Percentiles rank a stretch among this genome's conserved stretches.
Evolutionary conservation across 2,888 invertebrate species (phyloP).

Genomic region (Hemistola chrysoprasaria): DNA sequence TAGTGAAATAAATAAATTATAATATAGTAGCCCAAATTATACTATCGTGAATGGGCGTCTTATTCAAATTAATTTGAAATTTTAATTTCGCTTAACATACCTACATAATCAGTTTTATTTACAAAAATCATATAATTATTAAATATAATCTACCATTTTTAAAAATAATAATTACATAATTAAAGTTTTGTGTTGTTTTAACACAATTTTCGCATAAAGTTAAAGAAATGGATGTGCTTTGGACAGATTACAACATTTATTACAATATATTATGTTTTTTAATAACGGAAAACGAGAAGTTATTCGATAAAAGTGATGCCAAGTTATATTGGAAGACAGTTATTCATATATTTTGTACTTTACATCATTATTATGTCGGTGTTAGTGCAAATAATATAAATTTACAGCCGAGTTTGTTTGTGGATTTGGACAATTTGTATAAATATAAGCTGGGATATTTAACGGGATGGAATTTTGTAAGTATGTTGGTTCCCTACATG

Average conservation of each 20-base stretch:
- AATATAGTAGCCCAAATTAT: conserved; percentile 19
- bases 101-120: conserved; percentile 3
- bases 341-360: conserved; percentile 45
- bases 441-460: conserved; percentile 47
- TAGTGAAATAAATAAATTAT: conserved; percentile 10
- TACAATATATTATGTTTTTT: conserved; percentile 66
- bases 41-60: conserved; percentile 9
- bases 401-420: conserved; percentile 30
- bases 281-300: conserved; percentile 68
- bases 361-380: conserved; percentile 49
- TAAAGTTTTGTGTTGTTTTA: not conserved
- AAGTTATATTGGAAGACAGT: conserved; percentile 66
- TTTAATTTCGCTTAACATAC: conserved; percentile 9
- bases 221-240: conserved; percentile 53
- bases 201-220: too few relatives aligned
- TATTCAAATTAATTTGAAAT: conserved; percentile 1
- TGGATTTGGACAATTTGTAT: conserved; percentile 47
- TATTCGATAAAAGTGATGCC: conserved; percentile 61
- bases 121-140: not conserved
- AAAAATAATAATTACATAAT: too few relatives aligned
- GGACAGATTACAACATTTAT: conserved; percentile 61
- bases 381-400: conserved; percentile 41
- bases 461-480: conserved; percentile 72
- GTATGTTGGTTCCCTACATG: conserved; percentile 34
- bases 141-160: too few relatives aligned